Evolutionary conservation across 2,113 vertebrate species (phyloP).

Genomic region (Maccullochella peelii): DNA sequence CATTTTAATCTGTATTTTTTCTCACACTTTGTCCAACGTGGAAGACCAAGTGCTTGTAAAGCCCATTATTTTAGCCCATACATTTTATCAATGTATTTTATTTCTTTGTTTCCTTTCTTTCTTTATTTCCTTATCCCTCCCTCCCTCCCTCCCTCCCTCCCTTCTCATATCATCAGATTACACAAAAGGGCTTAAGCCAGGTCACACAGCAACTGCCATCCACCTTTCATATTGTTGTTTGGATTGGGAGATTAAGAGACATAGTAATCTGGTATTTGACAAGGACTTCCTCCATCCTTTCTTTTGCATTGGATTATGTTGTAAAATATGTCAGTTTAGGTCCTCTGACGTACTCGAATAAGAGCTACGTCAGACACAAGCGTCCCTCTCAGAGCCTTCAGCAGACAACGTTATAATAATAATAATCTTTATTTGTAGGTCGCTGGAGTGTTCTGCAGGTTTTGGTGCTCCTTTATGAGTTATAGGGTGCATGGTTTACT

Average conservation of each 20-base stretch:
- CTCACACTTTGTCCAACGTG: slow-evolving; percentile 10
- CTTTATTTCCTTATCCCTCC: neutral
- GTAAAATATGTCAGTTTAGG: slow-evolving; percentile 43
- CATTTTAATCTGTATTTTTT: slow-evolving; percentile 59
- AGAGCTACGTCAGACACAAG: slow-evolving; percentile 20
- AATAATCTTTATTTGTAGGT: slow-evolving; percentile 1
- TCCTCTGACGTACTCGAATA: slow-evolving; percentile 45
- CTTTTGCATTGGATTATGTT: slow-evolving; percentile 60
- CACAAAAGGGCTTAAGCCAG: slow-evolving; percentile 59
- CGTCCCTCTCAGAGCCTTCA: neutral
- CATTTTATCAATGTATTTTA: neutral
- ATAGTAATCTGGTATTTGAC: slow-evolving; percentile 72
- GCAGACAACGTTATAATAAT: neutral
- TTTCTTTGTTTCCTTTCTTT: slow-evolving; percentile 12
- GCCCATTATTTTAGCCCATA: neutral
- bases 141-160: neutral
- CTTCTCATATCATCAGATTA: slow-evolving; percentile 64
- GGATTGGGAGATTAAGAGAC: slow-evolving; percentile 72
- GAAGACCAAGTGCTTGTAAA: slow-evolving; percentile 15
- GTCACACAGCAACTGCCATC: slow-evolving; percentile 51
- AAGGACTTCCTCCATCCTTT: slow-evolving; percentile 55
- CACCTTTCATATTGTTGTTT: slow-evolving; percentile 73
- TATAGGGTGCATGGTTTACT: neutral
- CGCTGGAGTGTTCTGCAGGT: neutral
- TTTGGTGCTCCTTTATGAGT: neutral